A percentile compares a stretch with the other conserved stretches of the same genome.
phyloP scores from a whole-genome alignment of 1,140 invertebrate species.

The Drosophila tropicalis region DNA sequence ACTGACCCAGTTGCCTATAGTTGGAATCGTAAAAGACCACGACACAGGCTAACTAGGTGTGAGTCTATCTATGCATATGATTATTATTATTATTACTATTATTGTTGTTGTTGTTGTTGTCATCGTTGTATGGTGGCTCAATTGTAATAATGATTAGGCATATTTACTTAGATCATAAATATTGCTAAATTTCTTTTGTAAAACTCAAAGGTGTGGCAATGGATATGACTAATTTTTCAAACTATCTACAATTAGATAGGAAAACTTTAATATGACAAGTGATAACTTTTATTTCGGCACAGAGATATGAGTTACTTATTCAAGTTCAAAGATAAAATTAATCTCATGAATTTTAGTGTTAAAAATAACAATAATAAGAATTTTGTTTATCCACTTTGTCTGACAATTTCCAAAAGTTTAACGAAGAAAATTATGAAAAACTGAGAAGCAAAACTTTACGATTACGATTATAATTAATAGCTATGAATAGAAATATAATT shows the following conservation, averaged over 20 bases:
- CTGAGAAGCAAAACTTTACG: too few species aligned
- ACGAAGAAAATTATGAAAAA: too few species aligned
- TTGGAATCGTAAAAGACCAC: too few species aligned
- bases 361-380: too few species aligned
- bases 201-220: conserved; percentile 10
- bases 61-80: neutral
- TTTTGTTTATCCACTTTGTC: too few species aligned
- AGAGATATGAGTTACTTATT: too few species aligned
- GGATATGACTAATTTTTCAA: neutral
- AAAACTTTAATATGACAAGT: neutral
- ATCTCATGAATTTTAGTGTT: too few species aligned
- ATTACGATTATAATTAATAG: too few species aligned
- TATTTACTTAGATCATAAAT: conserved; percentile 49
- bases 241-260: neutral
- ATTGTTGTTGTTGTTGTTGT: conserved; percentile 20
- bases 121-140: conserved; percentile 4
- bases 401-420: too few species aligned
- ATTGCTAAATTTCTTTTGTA: conserved; percentile 36
- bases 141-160: conserved; percentile 34
- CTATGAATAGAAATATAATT: too few species aligned
- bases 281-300: conserved; percentile 3
- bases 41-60: neutral
- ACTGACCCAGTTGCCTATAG: conserved; percentile 61
- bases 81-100: neutral
- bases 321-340: too few species aligned